phyloP scores from a whole-genome alignment of 2,888 invertebrate species.

The Sericinus montela region DNA sequence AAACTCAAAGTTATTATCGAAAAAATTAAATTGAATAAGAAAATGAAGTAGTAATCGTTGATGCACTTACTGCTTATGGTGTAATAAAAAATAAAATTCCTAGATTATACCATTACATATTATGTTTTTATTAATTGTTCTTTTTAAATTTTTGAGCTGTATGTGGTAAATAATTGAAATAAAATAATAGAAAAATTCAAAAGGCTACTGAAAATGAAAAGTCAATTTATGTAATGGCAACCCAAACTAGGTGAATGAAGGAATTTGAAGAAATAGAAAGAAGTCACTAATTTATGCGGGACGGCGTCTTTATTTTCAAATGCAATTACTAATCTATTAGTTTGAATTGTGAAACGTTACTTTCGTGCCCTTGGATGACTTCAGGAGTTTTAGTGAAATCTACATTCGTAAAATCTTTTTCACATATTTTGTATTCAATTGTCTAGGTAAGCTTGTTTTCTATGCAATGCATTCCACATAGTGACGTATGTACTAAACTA shows the following conservation, averaged over 20 bases:
- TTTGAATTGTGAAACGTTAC: slow-evolving; percentile 57
- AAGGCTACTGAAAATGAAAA: too few relatives aligned
- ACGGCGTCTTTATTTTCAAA: slow-evolving; percentile 75
- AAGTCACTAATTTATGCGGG: slow-evolving; percentile 69
- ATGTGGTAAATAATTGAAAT: too few relatives aligned
- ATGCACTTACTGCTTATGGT: too few relatives aligned
- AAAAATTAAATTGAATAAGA: too few relatives aligned
- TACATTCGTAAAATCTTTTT: slow-evolving; percentile 34
- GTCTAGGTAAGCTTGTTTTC: slow-evolving; percentile 64
- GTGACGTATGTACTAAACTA: slow-evolving; percentile 57
- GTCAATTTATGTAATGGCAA: slow-evolving; percentile 32
- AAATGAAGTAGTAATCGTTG: too few relatives aligned
- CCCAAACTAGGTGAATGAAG: slow-evolving; percentile 53
- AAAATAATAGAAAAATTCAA: too few relatives aligned
- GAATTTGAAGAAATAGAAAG: slow-evolving; percentile 69
- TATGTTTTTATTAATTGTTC: too few relatives aligned
- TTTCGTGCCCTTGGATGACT: slow-evolving; percentile 49
- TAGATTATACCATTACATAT: too few relatives aligned
- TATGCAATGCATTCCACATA: slow-evolving; percentile 59
- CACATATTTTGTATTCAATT: slow-evolving; percentile 33
- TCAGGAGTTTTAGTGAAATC: slow-evolving; percentile 34
- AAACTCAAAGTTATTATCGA: too few relatives aligned
- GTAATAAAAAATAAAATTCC: too few relatives aligned
- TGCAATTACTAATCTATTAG: slow-evolving; percentile 60
- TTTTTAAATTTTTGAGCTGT: too few relatives aligned